Evolutionary conservation across 1,140 invertebrate species (phyloP).

Genomic region (Lordiphosa mommai): DNA sequence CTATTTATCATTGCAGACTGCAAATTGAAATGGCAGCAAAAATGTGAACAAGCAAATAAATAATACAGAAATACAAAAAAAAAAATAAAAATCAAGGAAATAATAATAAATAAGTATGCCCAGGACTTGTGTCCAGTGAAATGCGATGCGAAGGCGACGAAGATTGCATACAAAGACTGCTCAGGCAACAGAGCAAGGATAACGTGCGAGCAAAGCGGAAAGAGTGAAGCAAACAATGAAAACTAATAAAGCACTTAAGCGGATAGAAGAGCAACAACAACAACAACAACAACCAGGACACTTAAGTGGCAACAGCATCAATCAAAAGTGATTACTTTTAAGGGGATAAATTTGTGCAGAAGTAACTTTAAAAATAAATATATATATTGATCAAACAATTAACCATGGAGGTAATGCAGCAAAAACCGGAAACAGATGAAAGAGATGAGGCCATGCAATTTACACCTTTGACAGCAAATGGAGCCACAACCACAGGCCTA

Average conservation of each 20-base stretch:
- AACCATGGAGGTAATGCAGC: constrained; percentile 26
- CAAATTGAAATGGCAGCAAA: constrained; percentile 53
- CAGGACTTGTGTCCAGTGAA: constrained; percentile 29
- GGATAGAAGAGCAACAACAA: constrained; percentile 47
- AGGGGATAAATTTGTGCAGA: no score
- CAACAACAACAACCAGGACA: constrained; percentile 23
- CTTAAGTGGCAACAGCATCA: constrained; percentile 36
- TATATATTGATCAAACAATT: constrained; percentile 21
- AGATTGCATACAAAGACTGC: constrained; percentile 46
- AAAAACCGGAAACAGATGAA: constrained; percentile 10
- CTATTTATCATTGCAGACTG: constrained; percentile 43
- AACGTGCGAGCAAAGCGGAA: constrained; percentile 13
- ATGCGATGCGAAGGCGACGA: constrained; percentile 50
- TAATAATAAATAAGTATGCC: constrained; percentile 43
- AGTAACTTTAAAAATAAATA: constrained; percentile 24
- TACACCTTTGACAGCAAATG: constrained; percentile 59
- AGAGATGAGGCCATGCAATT: neutral
- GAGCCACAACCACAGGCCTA: constrained; percentile 55
- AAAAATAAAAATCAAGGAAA: constrained; percentile 1
- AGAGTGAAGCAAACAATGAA: constrained; percentile 61
- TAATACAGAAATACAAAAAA: neutral
- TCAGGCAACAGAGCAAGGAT: constrained; percentile 14
- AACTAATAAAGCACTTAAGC: constrained; percentile 73
- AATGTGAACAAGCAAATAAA: constrained; percentile 26
- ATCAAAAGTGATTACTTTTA: constrained; percentile 41